Evolutionary conservation across 1,140 invertebrate species (phyloP).

Genomic region (Sitophilus oryzae): DNA sequence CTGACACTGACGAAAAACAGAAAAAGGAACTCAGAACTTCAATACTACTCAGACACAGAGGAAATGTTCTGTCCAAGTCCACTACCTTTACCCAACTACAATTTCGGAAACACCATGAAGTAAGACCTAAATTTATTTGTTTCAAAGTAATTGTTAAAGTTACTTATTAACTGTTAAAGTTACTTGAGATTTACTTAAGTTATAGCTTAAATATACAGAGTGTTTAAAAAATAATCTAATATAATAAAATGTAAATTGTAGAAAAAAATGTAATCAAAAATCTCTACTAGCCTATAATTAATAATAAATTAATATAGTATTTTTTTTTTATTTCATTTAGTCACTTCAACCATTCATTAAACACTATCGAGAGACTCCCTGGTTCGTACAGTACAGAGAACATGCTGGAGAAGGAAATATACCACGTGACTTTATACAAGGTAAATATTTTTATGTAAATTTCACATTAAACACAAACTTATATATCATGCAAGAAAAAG

Average conservation of each 20-base stretch:
- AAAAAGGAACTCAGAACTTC: slow-evolving; percentile 40
- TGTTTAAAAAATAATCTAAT: too few species aligned
- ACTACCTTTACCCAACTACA: slow-evolving; percentile 53
- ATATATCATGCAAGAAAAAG: too few species aligned
- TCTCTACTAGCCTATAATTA: not conserved
- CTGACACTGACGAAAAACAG: slow-evolving; percentile 25
- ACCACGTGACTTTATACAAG: slow-evolving; percentile 79
- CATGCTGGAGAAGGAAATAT: slow-evolving; percentile 46
- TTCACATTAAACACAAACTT: too few species aligned
- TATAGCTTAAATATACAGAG: too few species aligned
- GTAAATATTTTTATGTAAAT: too few species aligned
- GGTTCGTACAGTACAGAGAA: slow-evolving; percentile 37
- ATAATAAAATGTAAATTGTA: too few species aligned
- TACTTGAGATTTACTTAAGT: too few species aligned
- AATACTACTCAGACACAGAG: slow-evolving; percentile 43
- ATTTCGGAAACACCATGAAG: slow-evolving; percentile 50
- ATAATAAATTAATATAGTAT: not conserved
- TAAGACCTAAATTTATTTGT: slow-evolving; percentile 41
- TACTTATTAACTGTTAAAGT: too few species aligned
- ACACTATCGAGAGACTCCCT: slow-evolving; percentile 29
- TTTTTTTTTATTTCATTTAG: slow-evolving; percentile 3
- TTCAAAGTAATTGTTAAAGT: too few species aligned
- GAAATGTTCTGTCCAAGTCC: slow-evolving; percentile 43
- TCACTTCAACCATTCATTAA: slow-evolving; percentile 23
- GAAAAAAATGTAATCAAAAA: too few species aligned